These are phyloP conservation scores for Tortricodes alternella DNA, from an alignment of 2,888 invertebrate genomes.

Conservation along the genomic window DNA sequence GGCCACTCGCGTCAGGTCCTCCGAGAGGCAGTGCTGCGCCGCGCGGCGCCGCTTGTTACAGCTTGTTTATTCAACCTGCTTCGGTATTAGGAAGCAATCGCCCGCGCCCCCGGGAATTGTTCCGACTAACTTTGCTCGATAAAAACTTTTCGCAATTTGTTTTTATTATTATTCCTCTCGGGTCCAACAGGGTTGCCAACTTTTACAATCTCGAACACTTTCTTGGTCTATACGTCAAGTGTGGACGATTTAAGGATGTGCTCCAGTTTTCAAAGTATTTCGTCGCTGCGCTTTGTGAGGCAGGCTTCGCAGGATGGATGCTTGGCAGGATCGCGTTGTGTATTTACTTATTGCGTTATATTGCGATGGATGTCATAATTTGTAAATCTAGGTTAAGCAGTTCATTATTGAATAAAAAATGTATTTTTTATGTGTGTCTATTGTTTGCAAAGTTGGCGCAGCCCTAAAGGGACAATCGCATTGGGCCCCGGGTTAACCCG, in stretches of 20 bases:
- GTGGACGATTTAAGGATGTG: slow-evolving; percentile 4
- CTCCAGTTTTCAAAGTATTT: neutral
- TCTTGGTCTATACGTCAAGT: slow-evolving; percentile 2
- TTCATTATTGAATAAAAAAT: no score
- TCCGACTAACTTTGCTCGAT: slow-evolving; percentile 25
- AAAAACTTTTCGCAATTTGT: slow-evolving; percentile 30
- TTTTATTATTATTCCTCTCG: slow-evolving; percentile 31
- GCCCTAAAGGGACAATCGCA: neutral
- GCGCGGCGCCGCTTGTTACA: slow-evolving; percentile 9
- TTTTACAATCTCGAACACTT: slow-evolving; percentile 21
- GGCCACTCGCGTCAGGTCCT: neutral
- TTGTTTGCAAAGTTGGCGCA: neutral
- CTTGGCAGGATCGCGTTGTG: no score
- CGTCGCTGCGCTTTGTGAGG: neutral
- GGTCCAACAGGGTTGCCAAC: slow-evolving; percentile 28
- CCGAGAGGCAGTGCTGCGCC: no score
- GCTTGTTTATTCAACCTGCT: slow-evolving; percentile 26
- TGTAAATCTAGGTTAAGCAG: no score
- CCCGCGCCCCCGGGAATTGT: slow-evolving; percentile 18
- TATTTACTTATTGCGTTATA: no score
- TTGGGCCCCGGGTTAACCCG: neutral
- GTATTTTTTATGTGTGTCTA: neutral
- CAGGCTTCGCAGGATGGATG: neutral
- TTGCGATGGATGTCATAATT: no score
- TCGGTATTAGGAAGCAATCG: slow-evolving; percentile 25